These are phyloP conservation scores for Busseola fusca DNA, from an alignment of 2,888 invertebrate genomes.

Conservation along the genomic window DNA sequence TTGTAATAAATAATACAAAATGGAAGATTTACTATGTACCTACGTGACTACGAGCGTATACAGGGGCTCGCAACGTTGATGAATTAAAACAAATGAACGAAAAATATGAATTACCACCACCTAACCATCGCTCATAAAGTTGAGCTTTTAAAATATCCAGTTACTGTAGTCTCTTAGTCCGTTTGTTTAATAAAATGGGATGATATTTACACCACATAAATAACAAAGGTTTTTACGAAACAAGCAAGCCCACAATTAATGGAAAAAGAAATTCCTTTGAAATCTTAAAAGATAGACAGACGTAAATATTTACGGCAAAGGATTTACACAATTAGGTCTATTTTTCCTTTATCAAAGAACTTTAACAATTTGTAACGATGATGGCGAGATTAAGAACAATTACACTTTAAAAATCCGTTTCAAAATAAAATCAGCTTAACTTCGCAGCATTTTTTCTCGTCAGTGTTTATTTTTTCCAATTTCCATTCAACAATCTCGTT, in stretches of 20 bases:
- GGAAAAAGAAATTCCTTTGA: constrained; percentile 10
- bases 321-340: neutral
- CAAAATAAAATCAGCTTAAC: neutral
- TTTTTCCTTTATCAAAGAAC: neutral
- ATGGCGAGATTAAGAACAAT: neutral
- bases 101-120: constrained; percentile 21
- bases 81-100: constrained; percentile 33
- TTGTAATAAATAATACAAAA: constrained; percentile 8
- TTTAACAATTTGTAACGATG: neutral
- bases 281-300: neutral
- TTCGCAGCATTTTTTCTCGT: constrained; percentile 14
- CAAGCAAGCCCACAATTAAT: constrained; percentile 7
- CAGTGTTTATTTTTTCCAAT: constrained; percentile 53
- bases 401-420: neutral
- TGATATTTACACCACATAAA: constrained; percentile 3
- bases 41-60: constrained; percentile 27
- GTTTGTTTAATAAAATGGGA: constrained; percentile 6
- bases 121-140: constrained; percentile 19
- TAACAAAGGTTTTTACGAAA: neutral
- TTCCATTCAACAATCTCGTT: constrained; percentile 52
- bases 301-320: constrained; percentile 16
- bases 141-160: constrained; percentile 34
- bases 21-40: constrained; percentile 4
- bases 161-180: constrained; percentile 16
- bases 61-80: constrained; percentile 7